A percentile compares a stretch with the other conserved stretches of the same genome.
phyloP scores from a whole-genome alignment of 2,888 invertebrate species.

The Cheiracanthium punctorium region DNA sequence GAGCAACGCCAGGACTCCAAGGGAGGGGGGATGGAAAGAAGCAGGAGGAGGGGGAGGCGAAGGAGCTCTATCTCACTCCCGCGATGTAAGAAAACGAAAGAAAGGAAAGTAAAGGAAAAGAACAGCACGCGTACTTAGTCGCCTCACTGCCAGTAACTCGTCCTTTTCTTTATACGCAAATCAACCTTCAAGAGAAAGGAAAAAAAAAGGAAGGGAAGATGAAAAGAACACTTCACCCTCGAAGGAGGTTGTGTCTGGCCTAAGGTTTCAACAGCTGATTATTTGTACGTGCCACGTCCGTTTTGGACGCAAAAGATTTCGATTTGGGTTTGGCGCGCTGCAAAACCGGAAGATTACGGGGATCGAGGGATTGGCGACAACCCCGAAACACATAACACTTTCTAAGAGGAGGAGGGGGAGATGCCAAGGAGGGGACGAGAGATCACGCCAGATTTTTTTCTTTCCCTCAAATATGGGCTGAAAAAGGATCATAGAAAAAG shows the following conservation, averaged over 20 bases:
- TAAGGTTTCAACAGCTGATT: conserved; percentile 10
- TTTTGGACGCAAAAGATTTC: conserved; percentile 1
- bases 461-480: background rate
- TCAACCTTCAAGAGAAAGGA: conserved; percentile 24
- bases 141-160: conserved; percentile 39
- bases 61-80: conserved; percentile 37
- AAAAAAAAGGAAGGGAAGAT: background rate
- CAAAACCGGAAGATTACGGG: conserved; percentile 20
- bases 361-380: background rate
- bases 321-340: conserved; percentile 10
- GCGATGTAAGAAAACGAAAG: conserved; percentile 48
- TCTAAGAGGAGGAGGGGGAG: background rate
- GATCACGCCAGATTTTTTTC: background rate
- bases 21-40: conserved; percentile 5
- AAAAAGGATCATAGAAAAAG: background rate
- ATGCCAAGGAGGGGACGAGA: background rate
- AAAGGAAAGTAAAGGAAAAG: conserved; percentile 41
- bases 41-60: background rate
- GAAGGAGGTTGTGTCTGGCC: background rate
- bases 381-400: conserved; percentile 2
- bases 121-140: conserved; percentile 44
- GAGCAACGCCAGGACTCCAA: conserved; percentile 30
- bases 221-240: background rate
- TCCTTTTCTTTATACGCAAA: conserved; percentile 57
- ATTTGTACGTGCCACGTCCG: conserved; percentile 13